Evolutionary conservation across 2,888 invertebrate species (phyloP).

Genomic region (Spilarctia lutea): DNA sequence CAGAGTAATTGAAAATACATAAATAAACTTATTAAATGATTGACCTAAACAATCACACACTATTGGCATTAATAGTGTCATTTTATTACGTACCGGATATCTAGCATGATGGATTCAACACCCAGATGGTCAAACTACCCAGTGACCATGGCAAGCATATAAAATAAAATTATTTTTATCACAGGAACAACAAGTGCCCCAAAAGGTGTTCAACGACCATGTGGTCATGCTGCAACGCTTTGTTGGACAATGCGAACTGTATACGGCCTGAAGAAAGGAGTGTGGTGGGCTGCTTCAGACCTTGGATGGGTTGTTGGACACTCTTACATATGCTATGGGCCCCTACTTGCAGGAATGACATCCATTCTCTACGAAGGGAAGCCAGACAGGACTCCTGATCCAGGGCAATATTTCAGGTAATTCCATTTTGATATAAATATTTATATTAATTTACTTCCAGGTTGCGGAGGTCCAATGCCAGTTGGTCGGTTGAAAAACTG

Average conservation of each 20-base stretch:
- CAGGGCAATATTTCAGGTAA: conserved; percentile 96
- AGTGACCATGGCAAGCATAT: background rate
- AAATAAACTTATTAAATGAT: too few species aligned
- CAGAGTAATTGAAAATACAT: too few species aligned
- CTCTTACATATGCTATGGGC: conserved; percentile 97
- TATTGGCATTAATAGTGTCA: too few species aligned
- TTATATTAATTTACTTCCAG: too few species aligned
- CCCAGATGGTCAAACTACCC: too few species aligned
- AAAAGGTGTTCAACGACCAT: conserved; percentile 93
- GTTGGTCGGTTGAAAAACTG: too few species aligned
- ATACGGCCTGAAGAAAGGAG: conserved; percentile 92
- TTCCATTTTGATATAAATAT: background rate
- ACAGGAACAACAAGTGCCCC: conserved; percentile 82
- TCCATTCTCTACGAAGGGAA: conserved; percentile 96
- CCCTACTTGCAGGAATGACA: conserved; percentile 93
- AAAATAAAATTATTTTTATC: background rate
- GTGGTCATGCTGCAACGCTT: conserved; percentile 95
- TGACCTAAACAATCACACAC: too few species aligned
- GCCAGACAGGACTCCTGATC: conserved; percentile 97
- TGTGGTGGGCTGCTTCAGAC: conserved; percentile 97
- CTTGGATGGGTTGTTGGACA: conserved; percentile 98
- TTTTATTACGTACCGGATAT: too few species aligned
- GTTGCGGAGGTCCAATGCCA: too few species aligned
- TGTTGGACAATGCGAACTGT: conserved; percentile 94
- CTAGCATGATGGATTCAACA: too few species aligned